Evolutionary conservation across 92 coral and sea anemone species (phyloP).

Genomic region (Phenganax subtilis): DNA sequence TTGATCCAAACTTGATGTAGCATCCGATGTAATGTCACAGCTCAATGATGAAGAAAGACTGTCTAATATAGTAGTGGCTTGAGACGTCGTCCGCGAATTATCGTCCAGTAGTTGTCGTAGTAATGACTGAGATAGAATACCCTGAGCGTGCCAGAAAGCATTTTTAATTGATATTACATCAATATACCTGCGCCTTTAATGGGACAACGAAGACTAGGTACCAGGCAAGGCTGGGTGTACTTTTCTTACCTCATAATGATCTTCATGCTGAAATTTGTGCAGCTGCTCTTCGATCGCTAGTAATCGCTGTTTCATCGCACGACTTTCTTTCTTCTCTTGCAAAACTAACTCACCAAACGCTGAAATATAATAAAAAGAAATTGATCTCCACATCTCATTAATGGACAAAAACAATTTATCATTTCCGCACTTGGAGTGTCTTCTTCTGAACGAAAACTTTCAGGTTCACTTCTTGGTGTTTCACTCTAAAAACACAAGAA

Average conservation of each 20-base stretch:
- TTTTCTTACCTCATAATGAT: constrained; percentile 29
- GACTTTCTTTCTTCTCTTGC: constrained; percentile 76
- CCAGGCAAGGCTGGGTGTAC: not conserved
- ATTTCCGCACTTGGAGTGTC: constrained; percentile 8
- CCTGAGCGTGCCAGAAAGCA: constrained; percentile 38
- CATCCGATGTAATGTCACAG: constrained; percentile 18
- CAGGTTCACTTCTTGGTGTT: constrained; percentile 26
- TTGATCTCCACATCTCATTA: not conserved
- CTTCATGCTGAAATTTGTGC: constrained; percentile 32
- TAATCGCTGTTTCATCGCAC: constrained; percentile 75
- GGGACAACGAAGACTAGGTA: too few relatives aligned
- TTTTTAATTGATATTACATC: not conserved
- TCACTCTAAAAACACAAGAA: constrained; percentile 15
- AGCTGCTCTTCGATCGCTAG: constrained; percentile 74
- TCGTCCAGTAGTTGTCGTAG: constrained; percentile 70
- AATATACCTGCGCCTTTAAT: not conserved
- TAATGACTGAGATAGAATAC: constrained; percentile 61
- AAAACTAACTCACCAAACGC: constrained; percentile 83
- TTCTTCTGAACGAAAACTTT: constrained; percentile 2
- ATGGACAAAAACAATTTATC: not conserved
- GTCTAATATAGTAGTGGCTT: constrained; percentile 80
- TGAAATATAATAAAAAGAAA: not conserved
- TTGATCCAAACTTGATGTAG: not conserved
- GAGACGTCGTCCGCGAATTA: constrained; percentile 85
- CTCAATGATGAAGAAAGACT: constrained; percentile 2